Evolutionary conservation across 2,797 vertebrate species (phyloP).

Genomic region (Acrossocheilus fasciatus): DNA sequence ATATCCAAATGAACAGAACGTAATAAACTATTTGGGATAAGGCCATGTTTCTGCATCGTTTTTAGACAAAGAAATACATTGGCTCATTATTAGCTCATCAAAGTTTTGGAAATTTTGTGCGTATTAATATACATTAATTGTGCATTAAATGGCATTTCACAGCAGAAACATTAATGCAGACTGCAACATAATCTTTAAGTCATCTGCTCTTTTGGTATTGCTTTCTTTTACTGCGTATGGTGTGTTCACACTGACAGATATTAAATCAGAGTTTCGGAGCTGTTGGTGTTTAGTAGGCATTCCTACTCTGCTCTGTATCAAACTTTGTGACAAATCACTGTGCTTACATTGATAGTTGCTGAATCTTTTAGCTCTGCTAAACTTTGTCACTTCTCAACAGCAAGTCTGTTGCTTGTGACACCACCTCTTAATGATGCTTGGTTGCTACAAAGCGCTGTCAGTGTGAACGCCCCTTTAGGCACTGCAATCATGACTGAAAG

Average conservation of each 20-base stretch:
- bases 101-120: background rate
- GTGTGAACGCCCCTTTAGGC: slow-evolving; percentile 12
- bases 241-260: slow-evolving; percentile 1
- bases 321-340: background rate
- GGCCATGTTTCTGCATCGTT: background rate
- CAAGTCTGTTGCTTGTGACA: background rate
- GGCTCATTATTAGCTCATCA: background rate
- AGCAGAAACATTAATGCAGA: background rate
- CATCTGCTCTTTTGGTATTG: slow-evolving; percentile 4
- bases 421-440: background rate
- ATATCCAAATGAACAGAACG: slow-evolving; percentile 2
- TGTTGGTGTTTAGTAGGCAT: background rate
- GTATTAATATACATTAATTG: background rate
- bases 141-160: slow-evolving; percentile 11
- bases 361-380: background rate
- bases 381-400: background rate
- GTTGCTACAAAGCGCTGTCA: background rate
- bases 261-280: background rate
- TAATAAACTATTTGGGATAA: background rate
- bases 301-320: background rate
- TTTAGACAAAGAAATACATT: background rate
- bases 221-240: background rate
- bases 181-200: slow-evolving; percentile 27
- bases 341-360: background rate
- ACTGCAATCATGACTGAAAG: background rate